Evolutionary conservation across 64 coral and sea anemone genomes (phyloP).

Genomic region (Trachythela sp.): DNA sequence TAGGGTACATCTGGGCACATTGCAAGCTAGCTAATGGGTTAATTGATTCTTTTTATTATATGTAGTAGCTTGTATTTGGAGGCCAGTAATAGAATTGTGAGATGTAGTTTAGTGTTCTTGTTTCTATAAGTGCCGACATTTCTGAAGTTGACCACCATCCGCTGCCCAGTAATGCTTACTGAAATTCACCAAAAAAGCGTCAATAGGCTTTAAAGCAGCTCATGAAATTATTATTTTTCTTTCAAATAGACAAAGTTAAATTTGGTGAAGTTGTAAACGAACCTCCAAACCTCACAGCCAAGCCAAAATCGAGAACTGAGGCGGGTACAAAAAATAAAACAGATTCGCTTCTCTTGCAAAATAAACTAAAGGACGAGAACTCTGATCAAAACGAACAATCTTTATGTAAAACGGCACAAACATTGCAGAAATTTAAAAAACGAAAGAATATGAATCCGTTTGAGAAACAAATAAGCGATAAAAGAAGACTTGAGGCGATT

Average conservation of each 20-base stretch:
- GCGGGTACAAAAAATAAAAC: background rate
- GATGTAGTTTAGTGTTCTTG: no score
- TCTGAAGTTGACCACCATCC: no score
- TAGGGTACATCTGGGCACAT: no score
- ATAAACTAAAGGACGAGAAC: background rate
- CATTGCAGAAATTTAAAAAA: background rate
- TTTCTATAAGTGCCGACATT: no score
- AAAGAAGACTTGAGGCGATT: background rate
- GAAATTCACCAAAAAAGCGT: no score
- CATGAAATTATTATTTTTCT: background rate
- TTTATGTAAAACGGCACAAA: background rate
- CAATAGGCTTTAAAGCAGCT: background rate
- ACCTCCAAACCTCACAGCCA: background rate
- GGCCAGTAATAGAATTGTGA: no score
- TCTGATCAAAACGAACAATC: background rate
- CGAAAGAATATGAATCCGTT: background rate
- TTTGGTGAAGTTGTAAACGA: conserved; percentile 17
- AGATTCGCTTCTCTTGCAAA: background rate
- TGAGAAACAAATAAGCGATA: background rate
- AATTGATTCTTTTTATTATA: no score
- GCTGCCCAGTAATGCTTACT: no score
- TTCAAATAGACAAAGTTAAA: background rate
- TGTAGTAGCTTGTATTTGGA: no score
- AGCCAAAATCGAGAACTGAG: background rate
- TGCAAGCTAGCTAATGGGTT: no score